These are phyloP conservation scores for Tillus elongatus DNA, from an alignment of 2,888 invertebrate species.

Conservation along the genomic window DNA sequence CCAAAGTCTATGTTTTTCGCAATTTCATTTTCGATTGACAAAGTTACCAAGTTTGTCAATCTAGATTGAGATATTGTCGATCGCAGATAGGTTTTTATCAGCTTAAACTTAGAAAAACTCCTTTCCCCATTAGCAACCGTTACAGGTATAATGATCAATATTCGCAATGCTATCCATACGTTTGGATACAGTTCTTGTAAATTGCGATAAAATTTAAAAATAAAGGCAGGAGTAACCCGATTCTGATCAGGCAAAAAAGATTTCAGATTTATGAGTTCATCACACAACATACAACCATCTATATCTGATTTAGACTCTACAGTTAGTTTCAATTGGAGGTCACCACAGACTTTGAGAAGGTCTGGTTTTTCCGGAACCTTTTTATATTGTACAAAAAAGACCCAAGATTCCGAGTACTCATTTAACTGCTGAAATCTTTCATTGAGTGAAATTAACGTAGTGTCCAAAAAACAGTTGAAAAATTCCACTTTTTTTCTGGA, in stretches of 20 bases:
- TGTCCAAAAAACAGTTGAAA: constrained; percentile 13
- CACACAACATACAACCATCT: constrained; percentile 10
- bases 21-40: constrained; percentile 14
- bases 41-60: constrained; percentile 13
- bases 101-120: too few species aligned
- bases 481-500: constrained; percentile 11
- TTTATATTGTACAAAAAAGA: constrained; percentile 7
- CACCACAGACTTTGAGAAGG: constrained; percentile 9
- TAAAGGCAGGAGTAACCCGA: constrained; percentile 15
- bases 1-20: constrained; percentile 12
- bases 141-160: constrained; percentile 15
- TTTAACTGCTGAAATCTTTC: constrained; percentile 10
- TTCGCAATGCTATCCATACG: constrained; percentile 21
- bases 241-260: constrained; percentile 7
- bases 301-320: constrained; percentile 9
- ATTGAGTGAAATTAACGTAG: constrained; percentile 11
- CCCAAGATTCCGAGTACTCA: constrained; percentile 7
- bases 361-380: constrained; percentile 10
- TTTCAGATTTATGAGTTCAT: constrained; percentile 8
- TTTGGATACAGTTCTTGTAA: constrained; percentile 25
- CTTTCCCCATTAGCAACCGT: constrained; percentile 12
- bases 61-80: constrained; percentile 11
- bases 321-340: constrained; percentile 11
- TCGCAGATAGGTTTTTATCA: constrained; percentile 15
- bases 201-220: constrained; percentile 21